phyloP scores from a whole-genome alignment of 1,140 invertebrate genomes.

The Philaenus spumarius region DNA sequence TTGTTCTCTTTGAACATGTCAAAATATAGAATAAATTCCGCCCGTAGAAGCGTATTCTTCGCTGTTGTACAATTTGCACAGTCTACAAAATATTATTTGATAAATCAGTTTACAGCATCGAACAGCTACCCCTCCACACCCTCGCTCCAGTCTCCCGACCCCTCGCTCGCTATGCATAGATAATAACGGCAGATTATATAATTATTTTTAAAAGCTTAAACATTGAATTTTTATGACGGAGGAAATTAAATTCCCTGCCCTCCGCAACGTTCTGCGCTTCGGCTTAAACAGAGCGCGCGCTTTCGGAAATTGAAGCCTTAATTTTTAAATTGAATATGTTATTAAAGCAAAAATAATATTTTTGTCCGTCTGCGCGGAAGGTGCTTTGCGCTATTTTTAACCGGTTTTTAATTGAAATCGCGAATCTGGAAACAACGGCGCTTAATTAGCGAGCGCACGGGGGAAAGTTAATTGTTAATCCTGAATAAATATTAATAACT shows the following conservation, averaged over 20 bases:
- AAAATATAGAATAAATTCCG: no score
- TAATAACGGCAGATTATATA: constrained; percentile 22
- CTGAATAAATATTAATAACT: no score
- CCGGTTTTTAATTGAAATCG: constrained; percentile 9
- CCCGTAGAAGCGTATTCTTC: no score
- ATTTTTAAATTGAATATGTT: constrained; percentile 24
- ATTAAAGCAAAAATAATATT: constrained; percentile 15
- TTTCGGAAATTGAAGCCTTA: constrained; percentile 20
- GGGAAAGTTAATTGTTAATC: no score
- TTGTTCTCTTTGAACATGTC: no score
- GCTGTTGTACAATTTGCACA: no score
- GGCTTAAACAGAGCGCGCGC: constrained; percentile 13
- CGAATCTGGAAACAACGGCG: background rate
- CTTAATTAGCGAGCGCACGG: no score
- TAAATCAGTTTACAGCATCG: no score
- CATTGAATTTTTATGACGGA: constrained; percentile 23
- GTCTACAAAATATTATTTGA: no score
- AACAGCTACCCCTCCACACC: background rate
- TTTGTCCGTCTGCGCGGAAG: background rate
- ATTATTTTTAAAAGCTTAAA: constrained; percentile 24
- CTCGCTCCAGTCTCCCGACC: background rate
- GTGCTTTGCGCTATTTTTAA: constrained; percentile 1
- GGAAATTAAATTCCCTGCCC: constrained; percentile 21
- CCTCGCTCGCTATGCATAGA: background rate
- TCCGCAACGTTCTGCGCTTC: background rate